Evolutionary conservation across 2,113 vertebrate genomes (phyloP).

Genomic region (Hoplias malabaricus): DNA sequence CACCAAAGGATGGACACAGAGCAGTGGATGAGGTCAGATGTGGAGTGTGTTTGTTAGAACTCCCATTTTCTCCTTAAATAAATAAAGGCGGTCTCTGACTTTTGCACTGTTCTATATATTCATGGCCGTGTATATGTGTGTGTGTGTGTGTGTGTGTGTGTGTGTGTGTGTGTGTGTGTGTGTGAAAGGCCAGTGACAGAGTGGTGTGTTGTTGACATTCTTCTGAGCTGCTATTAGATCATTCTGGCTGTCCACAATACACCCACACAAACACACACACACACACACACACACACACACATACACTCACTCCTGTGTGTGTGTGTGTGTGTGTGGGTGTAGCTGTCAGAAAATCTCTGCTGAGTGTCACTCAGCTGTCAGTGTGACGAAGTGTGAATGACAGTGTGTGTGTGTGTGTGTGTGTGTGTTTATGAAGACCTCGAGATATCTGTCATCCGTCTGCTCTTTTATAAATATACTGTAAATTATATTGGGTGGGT

Average conservation of each 20-base stretch:
- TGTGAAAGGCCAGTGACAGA: not conserved
- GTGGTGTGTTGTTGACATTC: too few relatives aligned
- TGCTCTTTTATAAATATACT: too few relatives aligned
- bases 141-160: conserved; percentile 31
- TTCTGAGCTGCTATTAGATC: not conserved
- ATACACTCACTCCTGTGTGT: not conserved
- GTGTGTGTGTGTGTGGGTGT: not conserved
- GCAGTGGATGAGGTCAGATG: too few relatives aligned
- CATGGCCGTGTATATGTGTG: not conserved
- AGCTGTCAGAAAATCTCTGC: not conserved
- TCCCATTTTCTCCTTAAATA: too few relatives aligned
- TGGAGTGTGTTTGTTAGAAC: too few relatives aligned
- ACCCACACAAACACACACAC: not conserved
- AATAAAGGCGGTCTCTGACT: too few relatives aligned
- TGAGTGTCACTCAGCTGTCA: not conserved
- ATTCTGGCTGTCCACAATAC: not conserved
- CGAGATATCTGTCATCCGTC: too few relatives aligned
- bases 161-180: not conserved
- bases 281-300: not conserved
- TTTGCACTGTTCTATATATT: too few relatives aligned
- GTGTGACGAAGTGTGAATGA: not conserved
- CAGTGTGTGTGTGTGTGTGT: not conserved
- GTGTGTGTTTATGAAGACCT: not conserved
- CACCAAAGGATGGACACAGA: too few relatives aligned
- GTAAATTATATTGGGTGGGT: too few relatives aligned